Conservation (phyloP, 2,888 invertebrate genomes). For the Camptogramma bilineatum region DNA sequence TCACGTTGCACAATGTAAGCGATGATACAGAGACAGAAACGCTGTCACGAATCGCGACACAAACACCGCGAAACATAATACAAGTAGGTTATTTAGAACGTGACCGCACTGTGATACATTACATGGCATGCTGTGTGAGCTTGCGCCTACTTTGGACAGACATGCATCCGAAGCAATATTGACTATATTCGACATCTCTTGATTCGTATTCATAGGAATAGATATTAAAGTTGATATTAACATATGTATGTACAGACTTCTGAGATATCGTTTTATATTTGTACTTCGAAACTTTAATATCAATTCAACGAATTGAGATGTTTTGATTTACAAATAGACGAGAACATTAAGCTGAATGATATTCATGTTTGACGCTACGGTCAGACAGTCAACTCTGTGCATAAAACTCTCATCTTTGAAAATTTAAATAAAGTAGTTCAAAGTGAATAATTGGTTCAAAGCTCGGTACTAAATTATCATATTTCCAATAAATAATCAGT, state of each 20-base stretch:
- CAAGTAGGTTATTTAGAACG: constrained; percentile 76
- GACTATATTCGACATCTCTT: constrained; percentile 15
- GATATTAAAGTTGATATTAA: too few relatives aligned
- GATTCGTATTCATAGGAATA: constrained; percentile 19
- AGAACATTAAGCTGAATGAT: constrained; percentile 37
- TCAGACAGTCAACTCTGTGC: too few relatives aligned
- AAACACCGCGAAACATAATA: constrained; percentile 72
- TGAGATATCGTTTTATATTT: constrained; percentile 17
- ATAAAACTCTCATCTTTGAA: too few relatives aligned
- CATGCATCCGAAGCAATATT: constrained; percentile 42
- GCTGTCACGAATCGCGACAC: constrained; percentile 70
- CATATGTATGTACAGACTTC: constrained; percentile 2
- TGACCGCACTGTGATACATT: constrained; percentile 70
- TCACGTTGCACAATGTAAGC: constrained; percentile 68
- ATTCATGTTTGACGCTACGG: too few relatives aligned
- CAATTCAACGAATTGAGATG: constrained; percentile 27
- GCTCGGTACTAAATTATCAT: too few relatives aligned
- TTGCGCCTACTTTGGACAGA: constrained; percentile 53
- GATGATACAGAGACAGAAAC: constrained; percentile 66
- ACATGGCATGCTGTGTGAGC: constrained; percentile 56
- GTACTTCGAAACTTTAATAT: constrained; percentile 8
- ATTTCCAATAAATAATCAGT: too few relatives aligned
- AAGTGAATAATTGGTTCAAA: too few relatives aligned
- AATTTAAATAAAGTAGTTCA: too few relatives aligned
- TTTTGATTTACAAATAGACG: constrained; percentile 38